phyloP scores from a whole-genome alignment of 2,888 invertebrate species.

The Tachina lurida region DNA sequence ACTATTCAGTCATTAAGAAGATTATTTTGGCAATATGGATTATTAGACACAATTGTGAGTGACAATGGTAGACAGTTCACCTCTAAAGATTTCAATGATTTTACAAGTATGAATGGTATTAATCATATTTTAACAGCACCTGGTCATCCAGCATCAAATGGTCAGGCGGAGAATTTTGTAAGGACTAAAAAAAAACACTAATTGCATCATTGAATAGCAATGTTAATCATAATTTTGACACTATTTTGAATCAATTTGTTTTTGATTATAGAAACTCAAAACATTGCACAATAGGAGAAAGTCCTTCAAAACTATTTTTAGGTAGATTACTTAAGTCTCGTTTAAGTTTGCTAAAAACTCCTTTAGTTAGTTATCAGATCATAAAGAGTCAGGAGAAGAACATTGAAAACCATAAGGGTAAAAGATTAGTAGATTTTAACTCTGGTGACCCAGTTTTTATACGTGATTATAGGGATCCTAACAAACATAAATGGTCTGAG shows the following conservation, averaged over 20 bases:
- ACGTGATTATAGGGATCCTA: no score
- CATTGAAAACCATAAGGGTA: no score
- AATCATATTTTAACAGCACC: constrained; percentile 2
- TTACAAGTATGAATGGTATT: background rate
- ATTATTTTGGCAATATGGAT: constrained; percentile 18
- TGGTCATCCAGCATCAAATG: background rate
- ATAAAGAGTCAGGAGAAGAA: no score
- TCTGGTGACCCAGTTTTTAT: no score
- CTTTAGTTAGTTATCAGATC: background rate
- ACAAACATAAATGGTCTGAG: background rate
- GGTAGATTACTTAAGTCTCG: background rate
- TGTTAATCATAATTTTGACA: background rate
- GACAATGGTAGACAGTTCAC: constrained; percentile 30
- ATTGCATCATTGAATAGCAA: background rate
- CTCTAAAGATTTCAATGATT: background rate
- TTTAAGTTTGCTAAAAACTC: background rate
- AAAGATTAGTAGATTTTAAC: background rate
- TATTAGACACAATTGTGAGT: constrained; percentile 20
- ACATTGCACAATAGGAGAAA: background rate
- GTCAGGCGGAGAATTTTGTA: background rate
- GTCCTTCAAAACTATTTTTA: constrained; percentile 9
- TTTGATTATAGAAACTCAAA: background rate
- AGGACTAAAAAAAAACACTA: background rate
- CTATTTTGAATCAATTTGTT: no score
- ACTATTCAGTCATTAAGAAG: constrained; percentile 6